Evolutionary conservation across 2,797 vertebrate genomes (phyloP).

Genomic region (Odontamblyopus rebecca): DNA sequence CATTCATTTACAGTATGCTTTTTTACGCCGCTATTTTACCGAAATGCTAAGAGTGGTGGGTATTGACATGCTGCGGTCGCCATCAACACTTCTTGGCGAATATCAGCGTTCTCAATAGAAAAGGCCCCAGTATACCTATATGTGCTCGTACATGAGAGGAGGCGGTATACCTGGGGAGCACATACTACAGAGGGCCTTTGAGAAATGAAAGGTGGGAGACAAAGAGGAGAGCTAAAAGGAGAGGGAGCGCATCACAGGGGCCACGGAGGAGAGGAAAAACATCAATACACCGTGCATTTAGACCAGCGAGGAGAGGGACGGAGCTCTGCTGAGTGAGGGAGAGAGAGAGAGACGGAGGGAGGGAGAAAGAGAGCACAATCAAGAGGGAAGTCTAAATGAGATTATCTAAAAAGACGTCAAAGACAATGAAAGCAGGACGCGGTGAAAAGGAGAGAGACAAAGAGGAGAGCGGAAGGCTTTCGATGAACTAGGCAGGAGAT

Average conservation of each 20-base stretch:
- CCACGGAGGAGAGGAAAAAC: constrained; percentile 64
- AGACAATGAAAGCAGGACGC: constrained; percentile 68
- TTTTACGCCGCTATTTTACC: constrained; percentile 13
- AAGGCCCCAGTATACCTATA: constrained; percentile 42
- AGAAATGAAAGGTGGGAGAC: constrained; percentile 71
- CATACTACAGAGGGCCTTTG: constrained; percentile 66
- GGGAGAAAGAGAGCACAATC: constrained; percentile 48
- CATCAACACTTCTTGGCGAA: constrained; percentile 24
- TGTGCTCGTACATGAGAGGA: constrained; percentile 48
- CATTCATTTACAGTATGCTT: not conserved
- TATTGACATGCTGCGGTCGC: constrained; percentile 17
- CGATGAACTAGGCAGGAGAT: constrained; percentile 42
- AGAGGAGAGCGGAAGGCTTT: constrained; percentile 52
- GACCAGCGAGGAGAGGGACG: constrained; percentile 55
- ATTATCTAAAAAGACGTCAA: constrained; percentile 72
- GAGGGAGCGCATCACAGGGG: constrained; percentile 65
- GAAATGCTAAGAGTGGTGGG: constrained; percentile 8
- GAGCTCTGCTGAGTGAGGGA: constrained; percentile 50
- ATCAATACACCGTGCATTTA: constrained; percentile 71
- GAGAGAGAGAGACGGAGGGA: constrained; percentile 48
- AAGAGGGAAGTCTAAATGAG: constrained; percentile 71
- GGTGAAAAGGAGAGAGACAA: constrained; percentile 51
- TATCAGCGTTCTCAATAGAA: constrained; percentile 33
- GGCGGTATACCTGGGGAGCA: constrained; percentile 60
- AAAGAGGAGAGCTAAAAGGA: constrained; percentile 68